These are phyloP conservation scores for Picathartes gymnocephalus DNA, from an alignment of 2,113 vertebrate species.

Conservation along the genomic window DNA sequence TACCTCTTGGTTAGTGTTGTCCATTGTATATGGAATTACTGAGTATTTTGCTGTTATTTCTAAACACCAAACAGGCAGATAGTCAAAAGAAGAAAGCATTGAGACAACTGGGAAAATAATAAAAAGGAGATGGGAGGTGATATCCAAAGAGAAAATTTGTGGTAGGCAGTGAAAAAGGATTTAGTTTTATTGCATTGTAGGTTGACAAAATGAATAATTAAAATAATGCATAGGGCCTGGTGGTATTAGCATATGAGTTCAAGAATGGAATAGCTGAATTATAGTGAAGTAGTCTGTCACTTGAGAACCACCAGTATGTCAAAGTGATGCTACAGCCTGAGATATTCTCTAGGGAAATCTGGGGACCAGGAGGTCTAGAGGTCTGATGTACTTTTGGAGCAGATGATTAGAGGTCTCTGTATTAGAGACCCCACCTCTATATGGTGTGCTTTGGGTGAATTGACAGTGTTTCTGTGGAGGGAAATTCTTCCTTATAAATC, in stretches of 20 bases:
- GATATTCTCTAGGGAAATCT: not conserved
- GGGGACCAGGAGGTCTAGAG: not conserved
- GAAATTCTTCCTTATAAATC: not conserved
- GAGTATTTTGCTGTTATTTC: not conserved
- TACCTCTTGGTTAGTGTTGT: not conserved
- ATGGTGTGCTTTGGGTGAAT: not conserved
- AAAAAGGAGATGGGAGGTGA: not conserved
- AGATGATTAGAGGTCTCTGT: not conserved
- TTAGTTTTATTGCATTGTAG: not conserved
- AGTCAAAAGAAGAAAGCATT: not conserved
- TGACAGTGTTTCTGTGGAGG: not conserved
- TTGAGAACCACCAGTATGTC: not conserved
- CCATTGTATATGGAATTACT: not conserved
- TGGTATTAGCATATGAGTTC: not conserved
- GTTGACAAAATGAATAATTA: not conserved
- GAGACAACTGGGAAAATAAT: not conserved
- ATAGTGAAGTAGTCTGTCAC: not conserved
- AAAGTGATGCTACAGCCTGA: not conserved
- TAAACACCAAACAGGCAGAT: not conserved
- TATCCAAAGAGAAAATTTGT: not conserved
- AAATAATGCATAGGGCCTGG: not conserved
- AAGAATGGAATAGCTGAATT: not conserved
- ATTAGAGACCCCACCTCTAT: not conserved
- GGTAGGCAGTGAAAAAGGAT: not conserved
- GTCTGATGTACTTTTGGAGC: not conserved